Percentiles rank a stretch among this genome's conserved stretches.
Evolutionary conservation across 2,888 invertebrate genomes (phyloP).

Genomic region (Graphium colonna): DNA sequence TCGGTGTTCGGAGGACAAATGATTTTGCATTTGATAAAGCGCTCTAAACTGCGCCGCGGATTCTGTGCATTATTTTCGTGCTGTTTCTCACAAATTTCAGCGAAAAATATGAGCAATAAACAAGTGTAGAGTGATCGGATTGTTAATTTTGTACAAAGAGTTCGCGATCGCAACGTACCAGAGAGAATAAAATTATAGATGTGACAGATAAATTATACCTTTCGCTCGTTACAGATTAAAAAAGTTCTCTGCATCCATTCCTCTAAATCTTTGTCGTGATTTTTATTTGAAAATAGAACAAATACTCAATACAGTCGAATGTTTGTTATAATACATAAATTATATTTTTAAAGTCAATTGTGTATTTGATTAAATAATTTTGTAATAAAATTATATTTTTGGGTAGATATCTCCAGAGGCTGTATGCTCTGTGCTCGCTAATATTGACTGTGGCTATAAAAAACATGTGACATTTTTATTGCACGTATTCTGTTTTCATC

Average conservation of each 20-base stretch:
- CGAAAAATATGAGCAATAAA: slow-evolving; percentile 15
- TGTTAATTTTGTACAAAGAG: slow-evolving; percentile 11
- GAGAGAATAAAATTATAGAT: not conserved
- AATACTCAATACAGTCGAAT: too few relatives aligned
- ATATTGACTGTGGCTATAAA: slow-evolving; percentile 45
- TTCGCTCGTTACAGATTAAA: not conserved
- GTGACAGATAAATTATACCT: not conserved
- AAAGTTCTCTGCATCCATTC: too few relatives aligned
- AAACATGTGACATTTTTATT: slow-evolving; percentile 69
- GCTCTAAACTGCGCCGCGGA: not conserved
- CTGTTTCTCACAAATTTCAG: not conserved
- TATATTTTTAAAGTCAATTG: too few relatives aligned
- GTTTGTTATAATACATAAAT: too few relatives aligned
- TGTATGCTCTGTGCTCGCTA: slow-evolving; percentile 26
- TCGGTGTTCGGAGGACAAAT: not conserved
- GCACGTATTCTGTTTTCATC: slow-evolving; percentile 67
- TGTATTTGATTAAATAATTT: too few relatives aligned
- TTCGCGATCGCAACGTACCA: slow-evolving; percentile 3
- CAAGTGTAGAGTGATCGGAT: not conserved
- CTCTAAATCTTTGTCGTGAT: too few relatives aligned
- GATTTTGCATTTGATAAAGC: not conserved
- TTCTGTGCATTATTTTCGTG: not conserved
- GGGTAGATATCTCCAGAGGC: slow-evolving; percentile 13
- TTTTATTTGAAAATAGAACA: too few relatives aligned
- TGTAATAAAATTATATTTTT: slow-evolving; percentile 7